Conservation (phyloP, 2,888 invertebrate genomes). For the Caenorhabditis sp. region DNA sequence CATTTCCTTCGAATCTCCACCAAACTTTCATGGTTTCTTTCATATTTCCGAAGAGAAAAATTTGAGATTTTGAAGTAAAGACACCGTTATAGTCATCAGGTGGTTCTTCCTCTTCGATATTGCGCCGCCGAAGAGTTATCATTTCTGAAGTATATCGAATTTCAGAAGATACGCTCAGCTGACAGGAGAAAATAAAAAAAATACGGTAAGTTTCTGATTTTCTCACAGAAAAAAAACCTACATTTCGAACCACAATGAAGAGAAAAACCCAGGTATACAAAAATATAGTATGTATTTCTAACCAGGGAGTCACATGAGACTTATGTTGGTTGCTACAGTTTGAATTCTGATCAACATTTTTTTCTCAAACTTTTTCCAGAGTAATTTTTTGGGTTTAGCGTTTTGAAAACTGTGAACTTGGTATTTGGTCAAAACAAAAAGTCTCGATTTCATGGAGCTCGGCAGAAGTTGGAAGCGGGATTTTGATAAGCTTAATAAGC, state of each 20-base stretch:
- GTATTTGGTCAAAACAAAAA: too few relatives aligned
- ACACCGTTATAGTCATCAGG: slow-evolving; percentile 12
- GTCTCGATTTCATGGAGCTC: too few relatives aligned
- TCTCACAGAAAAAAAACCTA: slow-evolving; percentile 7
- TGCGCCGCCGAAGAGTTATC: slow-evolving; percentile 20
- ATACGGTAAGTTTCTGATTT: too few relatives aligned
- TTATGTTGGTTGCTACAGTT: too few relatives aligned
- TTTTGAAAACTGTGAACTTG: too few relatives aligned
- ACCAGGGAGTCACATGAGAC: too few relatives aligned
- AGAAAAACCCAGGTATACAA: not conserved
- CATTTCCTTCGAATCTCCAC: slow-evolving; percentile 29
- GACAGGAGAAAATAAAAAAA: not conserved
- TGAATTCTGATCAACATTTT: too few relatives aligned
- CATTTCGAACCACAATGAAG: not conserved
- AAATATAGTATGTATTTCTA: too few relatives aligned
- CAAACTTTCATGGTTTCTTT: slow-evolving; percentile 38
- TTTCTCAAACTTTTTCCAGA: too few relatives aligned
- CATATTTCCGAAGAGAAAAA: slow-evolving; percentile 24
- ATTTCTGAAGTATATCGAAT: not conserved
- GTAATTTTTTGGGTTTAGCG: too few relatives aligned
- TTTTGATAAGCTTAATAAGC: too few relatives aligned
- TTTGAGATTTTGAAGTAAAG: slow-evolving; percentile 17
- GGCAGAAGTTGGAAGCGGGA: too few relatives aligned
- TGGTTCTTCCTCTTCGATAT: slow-evolving; percentile 21
- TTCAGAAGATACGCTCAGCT: not conserved